Evolutionary conservation across 1,140 invertebrate species (phyloP).

Genomic region (Littorina saxatilis): DNA sequence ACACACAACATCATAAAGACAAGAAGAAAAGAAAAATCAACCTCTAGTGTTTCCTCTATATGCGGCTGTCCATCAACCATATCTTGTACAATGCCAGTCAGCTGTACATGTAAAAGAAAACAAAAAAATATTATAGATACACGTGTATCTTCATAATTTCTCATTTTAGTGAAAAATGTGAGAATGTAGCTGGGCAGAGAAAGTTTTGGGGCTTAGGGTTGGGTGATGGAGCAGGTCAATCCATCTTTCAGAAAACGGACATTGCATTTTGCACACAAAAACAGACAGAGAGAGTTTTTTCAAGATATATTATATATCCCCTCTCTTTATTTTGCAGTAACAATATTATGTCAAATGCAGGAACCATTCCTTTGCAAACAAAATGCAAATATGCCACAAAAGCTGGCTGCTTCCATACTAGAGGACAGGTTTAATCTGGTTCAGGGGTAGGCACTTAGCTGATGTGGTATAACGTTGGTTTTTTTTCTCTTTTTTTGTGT

Average conservation of each 20-base stretch:
- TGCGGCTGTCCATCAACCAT: constrained; percentile 75
- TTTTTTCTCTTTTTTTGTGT: too few species aligned
- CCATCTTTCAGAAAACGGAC: too few species aligned
- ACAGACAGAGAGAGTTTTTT: constrained; percentile 2
- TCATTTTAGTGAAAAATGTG: neutral
- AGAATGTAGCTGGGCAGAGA: too few species aligned
- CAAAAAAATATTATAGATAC: neutral
- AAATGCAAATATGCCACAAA: too few species aligned
- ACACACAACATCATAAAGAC: neutral
- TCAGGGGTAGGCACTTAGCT: too few species aligned
- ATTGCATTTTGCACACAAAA: neutral
- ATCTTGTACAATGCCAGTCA: constrained; percentile 76
- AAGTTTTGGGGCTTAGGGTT: neutral
- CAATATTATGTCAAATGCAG: neutral
- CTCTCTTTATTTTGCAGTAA: neutral
- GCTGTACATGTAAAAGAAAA: constrained; percentile 50
- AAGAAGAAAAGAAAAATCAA: constrained; percentile 37
- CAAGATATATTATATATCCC: neutral
- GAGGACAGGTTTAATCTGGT: too few species aligned
- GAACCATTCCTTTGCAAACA: too few species aligned
- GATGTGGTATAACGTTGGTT: too few species aligned
- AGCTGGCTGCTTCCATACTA: too few species aligned
- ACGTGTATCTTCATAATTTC: neutral
- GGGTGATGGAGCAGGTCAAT: too few species aligned
- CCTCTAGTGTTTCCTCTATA: constrained; percentile 70